Conservation (phyloP, 2,888 invertebrate genomes). For the Apoda limacodes region DNA sequence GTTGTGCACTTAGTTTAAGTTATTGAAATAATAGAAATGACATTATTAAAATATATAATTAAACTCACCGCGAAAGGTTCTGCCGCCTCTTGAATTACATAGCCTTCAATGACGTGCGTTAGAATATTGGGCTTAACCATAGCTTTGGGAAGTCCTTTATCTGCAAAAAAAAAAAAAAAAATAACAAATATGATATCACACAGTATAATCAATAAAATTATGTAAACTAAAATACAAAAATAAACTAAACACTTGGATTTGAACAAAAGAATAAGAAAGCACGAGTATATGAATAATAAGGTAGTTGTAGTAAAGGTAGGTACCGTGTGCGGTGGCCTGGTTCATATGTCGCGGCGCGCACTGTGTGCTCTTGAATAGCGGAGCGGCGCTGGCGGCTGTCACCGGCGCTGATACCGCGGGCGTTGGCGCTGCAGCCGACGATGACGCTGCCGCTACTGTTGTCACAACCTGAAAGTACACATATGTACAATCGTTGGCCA, state of each 20-base stretch:
- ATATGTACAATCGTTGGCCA: background rate
- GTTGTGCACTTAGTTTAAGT: too few relatives aligned
- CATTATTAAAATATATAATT: background rate
- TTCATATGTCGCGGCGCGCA: constrained; percentile 37
- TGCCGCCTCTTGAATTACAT: constrained; percentile 94
- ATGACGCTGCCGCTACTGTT: constrained; percentile 38
- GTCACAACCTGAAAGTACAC: constrained; percentile 45
- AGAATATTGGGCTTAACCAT: constrained; percentile 96
- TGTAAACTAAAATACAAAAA: too few relatives aligned
- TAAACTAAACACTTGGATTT: too few relatives aligned
- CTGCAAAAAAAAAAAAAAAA: constrained; percentile 25
- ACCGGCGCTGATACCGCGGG: constrained; percentile 21
- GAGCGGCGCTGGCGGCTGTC: constrained; percentile 17
- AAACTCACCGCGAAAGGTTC: constrained; percentile 88
- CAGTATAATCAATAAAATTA: too few relatives aligned
- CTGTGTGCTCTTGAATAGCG: constrained; percentile 41
- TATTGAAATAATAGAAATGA: background rate
- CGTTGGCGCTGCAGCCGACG: constrained; percentile 32
- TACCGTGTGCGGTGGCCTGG: constrained; percentile 42
- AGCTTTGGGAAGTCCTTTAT: constrained; percentile 82
- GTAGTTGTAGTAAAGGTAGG: too few relatives aligned
- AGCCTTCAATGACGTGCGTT: constrained; percentile 97
- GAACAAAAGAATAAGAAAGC: too few relatives aligned
- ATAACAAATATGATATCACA: background rate
- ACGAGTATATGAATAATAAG: too few relatives aligned